A percentile compares a stretch with the other conserved stretches of the same genome.
phyloP scores from a whole-genome alignment of 2,888 invertebrate genomes.

The Germaria angustata region DNA sequence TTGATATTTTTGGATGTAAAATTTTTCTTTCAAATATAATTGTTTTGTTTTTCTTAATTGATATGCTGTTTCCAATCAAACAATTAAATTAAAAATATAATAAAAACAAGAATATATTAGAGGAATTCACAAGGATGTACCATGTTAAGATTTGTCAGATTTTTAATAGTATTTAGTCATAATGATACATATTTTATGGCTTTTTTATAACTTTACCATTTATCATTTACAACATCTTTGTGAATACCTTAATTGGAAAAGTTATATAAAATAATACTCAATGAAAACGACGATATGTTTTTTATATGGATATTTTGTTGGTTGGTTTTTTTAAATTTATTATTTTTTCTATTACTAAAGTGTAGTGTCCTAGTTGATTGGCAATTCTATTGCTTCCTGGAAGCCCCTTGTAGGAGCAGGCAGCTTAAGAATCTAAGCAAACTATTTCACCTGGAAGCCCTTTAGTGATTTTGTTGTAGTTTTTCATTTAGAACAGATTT shows the following conservation, averaged over 20 bases:
- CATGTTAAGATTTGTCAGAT: no score
- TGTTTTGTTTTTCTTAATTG: conserved; percentile 74
- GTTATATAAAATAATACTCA: background rate
- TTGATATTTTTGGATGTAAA: conserved; percentile 60
- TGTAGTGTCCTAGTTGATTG: conserved; percentile 67
- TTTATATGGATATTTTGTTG: conserved; percentile 63
- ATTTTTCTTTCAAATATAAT: conserved; percentile 14
- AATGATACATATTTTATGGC: no score
- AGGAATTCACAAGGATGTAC: no score
- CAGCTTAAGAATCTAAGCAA: conserved; percentile 50
- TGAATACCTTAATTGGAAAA: no score
- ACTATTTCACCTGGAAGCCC: conserved; percentile 77
- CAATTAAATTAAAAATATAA: conserved; percentile 61
- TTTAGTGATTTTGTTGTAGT: conserved; percentile 77
- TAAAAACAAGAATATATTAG: background rate
- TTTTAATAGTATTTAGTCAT: no score
- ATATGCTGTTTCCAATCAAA: conserved; percentile 80
- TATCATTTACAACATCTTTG: no score
- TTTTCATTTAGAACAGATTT: conserved; percentile 59
- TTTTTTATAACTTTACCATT: no score
- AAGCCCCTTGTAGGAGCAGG: background rate
- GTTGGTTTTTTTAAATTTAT: conserved; percentile 57
- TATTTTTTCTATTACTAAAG: conserved; percentile 65
- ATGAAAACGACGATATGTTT: conserved; percentile 63
- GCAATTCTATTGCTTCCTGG: background rate